Evolutionary conservation across 2,113 vertebrate genomes (phyloP).

Genomic region (Ptychochromis oligacanthus): DNA sequence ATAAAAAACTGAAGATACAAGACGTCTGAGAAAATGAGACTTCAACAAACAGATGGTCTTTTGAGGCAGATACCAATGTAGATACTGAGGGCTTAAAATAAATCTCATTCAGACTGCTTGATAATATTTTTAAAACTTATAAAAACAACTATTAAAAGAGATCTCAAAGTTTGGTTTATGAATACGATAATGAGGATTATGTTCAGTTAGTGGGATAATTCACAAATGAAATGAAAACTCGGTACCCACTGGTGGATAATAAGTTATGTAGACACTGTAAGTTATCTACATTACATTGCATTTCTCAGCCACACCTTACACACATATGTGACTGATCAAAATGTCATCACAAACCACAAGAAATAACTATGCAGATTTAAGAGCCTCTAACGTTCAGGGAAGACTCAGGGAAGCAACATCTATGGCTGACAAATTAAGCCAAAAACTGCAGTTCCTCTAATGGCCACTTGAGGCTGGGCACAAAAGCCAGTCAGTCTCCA

Average conservation of each 20-base stretch:
- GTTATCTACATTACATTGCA: neutral
- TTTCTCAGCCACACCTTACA: neutral
- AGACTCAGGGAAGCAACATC: rapidly evolving
- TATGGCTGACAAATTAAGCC: neutral
- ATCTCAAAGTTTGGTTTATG: neutral
- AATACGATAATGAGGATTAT: neutral
- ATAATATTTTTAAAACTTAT: neutral
- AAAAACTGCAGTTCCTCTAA: neutral
- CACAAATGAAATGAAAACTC: neutral
- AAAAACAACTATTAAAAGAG: neutral
- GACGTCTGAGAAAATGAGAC: neutral
- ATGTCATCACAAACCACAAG: neutral
- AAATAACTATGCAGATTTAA: neutral
- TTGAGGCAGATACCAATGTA: neutral
- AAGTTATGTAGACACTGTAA: neutral
- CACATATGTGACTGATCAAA: rapidly evolving
- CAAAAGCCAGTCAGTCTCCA: rapidly evolving
- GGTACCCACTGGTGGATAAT: neutral
- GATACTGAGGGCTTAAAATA: neutral
- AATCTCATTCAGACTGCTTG: rapidly evolving
- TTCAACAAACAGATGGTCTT: neutral
- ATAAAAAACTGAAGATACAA: neutral
- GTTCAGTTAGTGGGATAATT: neutral
- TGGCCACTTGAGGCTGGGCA: neutral
- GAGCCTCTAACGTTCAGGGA: neutral